These are phyloP conservation scores for Liolophura sinensis DNA, from an alignment of 1,140 invertebrate genomes.

Conservation along the genomic window DNA sequence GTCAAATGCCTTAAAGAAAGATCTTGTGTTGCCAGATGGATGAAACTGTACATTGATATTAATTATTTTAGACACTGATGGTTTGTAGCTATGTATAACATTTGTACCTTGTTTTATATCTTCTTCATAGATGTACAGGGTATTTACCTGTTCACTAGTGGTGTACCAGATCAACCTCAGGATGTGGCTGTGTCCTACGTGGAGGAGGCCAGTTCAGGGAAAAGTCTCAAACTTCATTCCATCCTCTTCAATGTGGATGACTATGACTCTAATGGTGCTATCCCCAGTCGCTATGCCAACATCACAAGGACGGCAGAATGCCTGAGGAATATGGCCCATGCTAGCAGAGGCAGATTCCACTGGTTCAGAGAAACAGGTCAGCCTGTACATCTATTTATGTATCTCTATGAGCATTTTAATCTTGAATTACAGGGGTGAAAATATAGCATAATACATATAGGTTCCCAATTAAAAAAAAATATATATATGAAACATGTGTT, in stretches of 20 bases:
- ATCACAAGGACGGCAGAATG: constrained; percentile 57
- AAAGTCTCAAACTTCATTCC: constrained; percentile 47
- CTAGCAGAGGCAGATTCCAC: constrained; percentile 54
- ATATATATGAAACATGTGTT: no score
- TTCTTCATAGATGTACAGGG: constrained; percentile 48
- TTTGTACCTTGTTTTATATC: background rate
- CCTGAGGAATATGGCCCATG: constrained; percentile 54
- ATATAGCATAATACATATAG: no score
- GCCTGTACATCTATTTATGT: background rate
- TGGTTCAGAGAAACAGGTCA: constrained; percentile 60
- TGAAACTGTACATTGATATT: no score
- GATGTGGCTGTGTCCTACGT: constrained; percentile 50
- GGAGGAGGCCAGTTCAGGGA: constrained; percentile 48
- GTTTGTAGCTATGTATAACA: background rate
- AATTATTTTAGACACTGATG: no score
- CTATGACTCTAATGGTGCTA: constrained; percentile 54
- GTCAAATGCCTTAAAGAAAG: no score
- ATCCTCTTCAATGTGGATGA: constrained; percentile 60
- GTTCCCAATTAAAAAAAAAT: no score
- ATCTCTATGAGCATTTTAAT: no score
- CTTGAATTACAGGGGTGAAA: no score
- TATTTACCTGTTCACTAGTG: constrained; percentile 59
- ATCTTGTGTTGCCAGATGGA: no score
- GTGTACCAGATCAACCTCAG: constrained; percentile 55
- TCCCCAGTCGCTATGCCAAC: constrained; percentile 58